Conservation (phyloP, 2,888 invertebrate genomes). For the Elegia similella region DNA sequence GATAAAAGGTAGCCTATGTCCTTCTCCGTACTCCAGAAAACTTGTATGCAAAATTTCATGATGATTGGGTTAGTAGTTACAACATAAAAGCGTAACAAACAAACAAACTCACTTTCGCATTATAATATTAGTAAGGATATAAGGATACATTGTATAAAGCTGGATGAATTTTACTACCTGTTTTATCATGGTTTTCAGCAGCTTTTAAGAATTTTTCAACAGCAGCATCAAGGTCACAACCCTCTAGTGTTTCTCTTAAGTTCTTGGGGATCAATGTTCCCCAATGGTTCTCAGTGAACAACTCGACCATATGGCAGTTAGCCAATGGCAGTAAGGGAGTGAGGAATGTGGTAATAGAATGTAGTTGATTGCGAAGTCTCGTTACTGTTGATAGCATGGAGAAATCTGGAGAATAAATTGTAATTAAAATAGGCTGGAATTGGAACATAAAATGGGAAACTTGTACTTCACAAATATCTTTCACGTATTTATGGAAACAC, state of each 20-base stretch:
- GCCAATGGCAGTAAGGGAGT: constrained; percentile 82
- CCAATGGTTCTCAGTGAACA: constrained; percentile 85
- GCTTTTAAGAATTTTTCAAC: constrained; percentile 76
- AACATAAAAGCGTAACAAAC: too few species aligned
- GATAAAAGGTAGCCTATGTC: too few species aligned
- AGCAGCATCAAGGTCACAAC: constrained; percentile 56
- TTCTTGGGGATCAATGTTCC: constrained; percentile 77
- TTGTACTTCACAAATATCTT: too few species aligned
- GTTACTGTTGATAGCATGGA: constrained; percentile 28
- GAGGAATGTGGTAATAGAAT: constrained; percentile 79
- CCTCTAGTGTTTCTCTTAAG: constrained; percentile 76
- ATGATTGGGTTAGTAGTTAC: too few species aligned
- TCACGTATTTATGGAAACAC: too few species aligned
- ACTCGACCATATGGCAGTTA: constrained; percentile 88
- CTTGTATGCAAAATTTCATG: too few species aligned
- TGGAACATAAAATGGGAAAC: too few species aligned
- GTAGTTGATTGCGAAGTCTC: constrained; percentile 59
- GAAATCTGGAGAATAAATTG: neutral
- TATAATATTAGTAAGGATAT: too few species aligned
- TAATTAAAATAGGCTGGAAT: neutral
- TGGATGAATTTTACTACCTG: constrained; percentile 22
- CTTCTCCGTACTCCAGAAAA: too few species aligned
- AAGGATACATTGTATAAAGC: too few species aligned
- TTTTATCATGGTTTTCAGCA: constrained; percentile 26
- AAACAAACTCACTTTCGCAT: too few species aligned